These are phyloP conservation scores for Alauda arvensis DNA, from an alignment of 2,797 vertebrate species.

Conservation along the genomic window DNA sequence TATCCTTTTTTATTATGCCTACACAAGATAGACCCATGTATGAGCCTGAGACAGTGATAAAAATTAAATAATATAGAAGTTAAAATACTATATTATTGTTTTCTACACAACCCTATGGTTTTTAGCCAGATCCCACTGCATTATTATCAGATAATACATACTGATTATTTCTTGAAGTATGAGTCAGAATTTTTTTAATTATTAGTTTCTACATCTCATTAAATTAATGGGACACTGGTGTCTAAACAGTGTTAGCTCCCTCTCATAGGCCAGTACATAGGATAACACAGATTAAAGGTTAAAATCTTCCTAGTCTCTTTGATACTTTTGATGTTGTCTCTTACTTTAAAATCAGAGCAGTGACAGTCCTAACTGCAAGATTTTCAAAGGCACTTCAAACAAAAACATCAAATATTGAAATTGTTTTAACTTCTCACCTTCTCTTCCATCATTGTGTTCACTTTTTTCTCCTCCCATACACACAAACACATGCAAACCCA, in stretches of 20 bases:
- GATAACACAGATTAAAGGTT: not conserved
- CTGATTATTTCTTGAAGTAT: not conserved
- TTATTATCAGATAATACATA: not conserved
- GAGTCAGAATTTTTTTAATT: not conserved
- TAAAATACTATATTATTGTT: not conserved
- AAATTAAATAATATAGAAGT: not conserved
- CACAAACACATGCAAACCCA: not conserved
- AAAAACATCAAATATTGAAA: not conserved
- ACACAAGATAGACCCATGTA: not conserved
- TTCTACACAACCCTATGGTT: not conserved
- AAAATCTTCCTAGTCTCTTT: not conserved
- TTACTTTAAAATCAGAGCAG: not conserved
- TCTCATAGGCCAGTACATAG: not conserved
- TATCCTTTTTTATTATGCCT: not conserved
- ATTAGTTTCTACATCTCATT: not conserved
- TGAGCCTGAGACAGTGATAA: not conserved
- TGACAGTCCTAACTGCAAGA: not conserved
- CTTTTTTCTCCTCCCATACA: not conserved
- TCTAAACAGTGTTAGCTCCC: not conserved
- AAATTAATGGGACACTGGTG: not conserved
- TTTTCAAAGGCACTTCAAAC: not conserved
- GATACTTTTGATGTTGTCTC: conserved; percentile 20
- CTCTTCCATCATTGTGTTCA: not conserved
- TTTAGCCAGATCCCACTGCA: not conserved
- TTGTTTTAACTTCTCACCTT: not conserved